These are phyloP conservation scores for Lagopus leucura DNA, from an alignment of 2,113 vertebrate species.

Conservation along the genomic window DNA sequence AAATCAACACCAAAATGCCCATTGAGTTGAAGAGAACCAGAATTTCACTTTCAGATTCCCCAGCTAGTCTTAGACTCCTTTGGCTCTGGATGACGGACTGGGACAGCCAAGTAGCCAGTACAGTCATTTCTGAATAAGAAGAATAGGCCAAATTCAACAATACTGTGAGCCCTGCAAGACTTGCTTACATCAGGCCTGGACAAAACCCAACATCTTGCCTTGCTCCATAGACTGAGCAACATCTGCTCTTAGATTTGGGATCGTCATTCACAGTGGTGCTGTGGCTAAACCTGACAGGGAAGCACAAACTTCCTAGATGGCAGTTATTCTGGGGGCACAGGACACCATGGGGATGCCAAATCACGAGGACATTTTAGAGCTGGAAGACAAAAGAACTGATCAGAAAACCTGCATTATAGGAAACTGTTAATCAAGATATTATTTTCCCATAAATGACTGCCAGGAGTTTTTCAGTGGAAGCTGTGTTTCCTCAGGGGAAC, in stretches of 20 bases:
- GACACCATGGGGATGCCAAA: neutral
- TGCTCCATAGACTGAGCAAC: constrained; percentile 29
- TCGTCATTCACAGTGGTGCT: neutral
- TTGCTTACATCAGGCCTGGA: constrained; percentile 63
- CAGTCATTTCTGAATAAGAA: constrained; percentile 26
- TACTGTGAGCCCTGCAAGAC: constrained; percentile 29
- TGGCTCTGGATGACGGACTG: constrained; percentile 27
- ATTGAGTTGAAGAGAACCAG: neutral
- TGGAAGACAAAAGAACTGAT: neutral
- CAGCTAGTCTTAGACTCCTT: constrained; percentile 26
- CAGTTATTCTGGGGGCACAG: neutral
- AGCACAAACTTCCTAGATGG: neutral
- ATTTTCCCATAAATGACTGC: neutral
- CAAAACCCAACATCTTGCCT: constrained; percentile 26
- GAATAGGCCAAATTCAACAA: constrained; percentile 70
- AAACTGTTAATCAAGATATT: neutral
- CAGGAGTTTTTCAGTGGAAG: neutral
- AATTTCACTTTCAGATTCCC: constrained; percentile 58
- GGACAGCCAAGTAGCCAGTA: constrained; percentile 57
- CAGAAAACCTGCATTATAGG: neutral
- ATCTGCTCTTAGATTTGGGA: constrained; percentile 37
- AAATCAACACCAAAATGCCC: constrained; percentile 36
- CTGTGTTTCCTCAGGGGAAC: neutral
- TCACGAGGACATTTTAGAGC: neutral
- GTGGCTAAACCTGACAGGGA: neutral